phyloP scores from a whole-genome alignment of 2,888 invertebrate species.

The Priocnemis perturbator region DNA sequence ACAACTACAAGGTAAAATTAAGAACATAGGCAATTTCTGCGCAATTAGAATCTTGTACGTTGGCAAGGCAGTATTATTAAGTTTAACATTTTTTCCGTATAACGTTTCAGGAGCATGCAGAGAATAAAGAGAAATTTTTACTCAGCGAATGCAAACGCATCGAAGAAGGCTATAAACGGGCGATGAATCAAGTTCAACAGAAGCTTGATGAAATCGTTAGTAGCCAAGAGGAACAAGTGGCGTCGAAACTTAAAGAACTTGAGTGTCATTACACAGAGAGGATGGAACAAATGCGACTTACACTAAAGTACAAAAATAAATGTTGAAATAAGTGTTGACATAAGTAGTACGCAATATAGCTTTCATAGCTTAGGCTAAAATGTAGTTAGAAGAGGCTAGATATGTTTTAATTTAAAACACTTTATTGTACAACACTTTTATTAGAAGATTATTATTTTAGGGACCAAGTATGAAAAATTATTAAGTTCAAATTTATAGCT shows the following conservation, averaged over 20 bases:
- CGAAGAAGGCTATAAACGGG: conserved; percentile 80
- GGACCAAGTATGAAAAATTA: conserved; percentile 41
- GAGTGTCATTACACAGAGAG: conserved; percentile 62
- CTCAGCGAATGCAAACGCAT: conserved; percentile 80
- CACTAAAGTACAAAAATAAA: conserved; percentile 72
- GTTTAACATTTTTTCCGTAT: conserved; percentile 4
- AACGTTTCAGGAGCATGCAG: conserved; percentile 78
- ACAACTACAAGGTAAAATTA: conserved; percentile 79
- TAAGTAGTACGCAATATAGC: conserved; percentile 69
- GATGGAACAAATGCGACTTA: conserved; percentile 68
- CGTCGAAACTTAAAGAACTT: conserved; percentile 62
- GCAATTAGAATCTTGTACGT: conserved; percentile 5
- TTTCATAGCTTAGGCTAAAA: conserved; percentile 64
- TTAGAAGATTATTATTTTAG: conserved; percentile 53
- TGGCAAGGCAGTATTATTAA: background rate
- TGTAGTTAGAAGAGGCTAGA: conserved; percentile 73
- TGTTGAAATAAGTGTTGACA: conserved; percentile 68
- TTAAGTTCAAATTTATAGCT: conserved; percentile 49
- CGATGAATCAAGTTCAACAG: conserved; percentile 77
- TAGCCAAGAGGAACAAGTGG: conserved; percentile 75
- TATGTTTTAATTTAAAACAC: conserved; percentile 70
- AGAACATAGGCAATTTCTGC: background rate
- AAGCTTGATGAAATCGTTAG: conserved; percentile 76
- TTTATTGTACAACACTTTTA: conserved; percentile 68
- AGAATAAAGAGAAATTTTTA: conserved; percentile 81